phyloP scores from a whole-genome alignment of 2,888 invertebrate genomes.

The Apamea crenata region DNA sequence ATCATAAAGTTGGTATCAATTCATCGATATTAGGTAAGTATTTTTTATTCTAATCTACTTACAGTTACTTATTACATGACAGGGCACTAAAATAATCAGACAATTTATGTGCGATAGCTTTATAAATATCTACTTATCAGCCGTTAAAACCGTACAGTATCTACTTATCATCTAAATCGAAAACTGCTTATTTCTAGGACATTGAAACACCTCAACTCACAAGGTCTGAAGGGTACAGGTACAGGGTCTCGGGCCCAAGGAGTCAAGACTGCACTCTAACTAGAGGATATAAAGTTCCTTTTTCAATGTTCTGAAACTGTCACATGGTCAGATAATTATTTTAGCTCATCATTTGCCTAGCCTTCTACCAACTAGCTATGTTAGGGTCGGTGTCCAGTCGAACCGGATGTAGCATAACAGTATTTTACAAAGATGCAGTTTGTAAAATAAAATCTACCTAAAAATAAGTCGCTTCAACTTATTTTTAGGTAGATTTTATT shows the following conservation, averaged over 20 bases:
- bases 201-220: background rate
- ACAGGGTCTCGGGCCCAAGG: background rate
- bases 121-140: background rate
- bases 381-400: background rate
- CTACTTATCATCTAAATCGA: background rate
- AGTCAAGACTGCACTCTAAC: background rate
- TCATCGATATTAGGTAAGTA: background rate
- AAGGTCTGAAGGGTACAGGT: background rate
- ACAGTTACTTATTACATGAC: background rate
- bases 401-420: background rate
- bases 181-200: background rate
- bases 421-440: background rate
- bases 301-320: background rate
- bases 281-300: background rate
- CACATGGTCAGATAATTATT: background rate
- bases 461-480: no score
- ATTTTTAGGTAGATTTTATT: background rate
- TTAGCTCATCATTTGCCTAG: background rate
- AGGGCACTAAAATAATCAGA: conserved; percentile 15
- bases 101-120: background rate
- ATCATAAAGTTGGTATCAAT: background rate
- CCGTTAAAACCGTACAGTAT: background rate
- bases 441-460: no score
- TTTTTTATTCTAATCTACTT: background rate
- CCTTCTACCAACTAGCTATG: background rate